Percentiles rank a stretch among this genome's conserved stretches.
phyloP scores from a whole-genome alignment of 2,113 vertebrate species.

The Bagarius yarrelli region DNA sequence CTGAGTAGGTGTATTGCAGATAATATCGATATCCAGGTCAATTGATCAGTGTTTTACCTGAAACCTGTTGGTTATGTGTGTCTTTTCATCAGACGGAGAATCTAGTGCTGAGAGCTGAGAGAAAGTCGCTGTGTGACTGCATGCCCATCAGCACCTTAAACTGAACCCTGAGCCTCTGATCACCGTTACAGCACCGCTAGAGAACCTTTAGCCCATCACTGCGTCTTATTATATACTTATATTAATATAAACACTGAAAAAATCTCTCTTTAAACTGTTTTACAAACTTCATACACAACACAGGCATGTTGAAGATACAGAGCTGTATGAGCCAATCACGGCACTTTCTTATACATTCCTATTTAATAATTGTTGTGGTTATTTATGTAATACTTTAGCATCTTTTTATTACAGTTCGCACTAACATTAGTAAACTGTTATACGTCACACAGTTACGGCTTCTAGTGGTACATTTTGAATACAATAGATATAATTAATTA shows the following conservation, averaged over 20 bases:
- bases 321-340: neutral
- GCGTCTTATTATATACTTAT: neutral
- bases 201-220: conserved; percentile 17
- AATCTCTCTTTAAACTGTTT: conserved; percentile 3
- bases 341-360: neutral
- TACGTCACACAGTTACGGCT: neutral
- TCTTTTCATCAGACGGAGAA: conserved; percentile 79
- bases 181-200: neutral
- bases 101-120: conserved; percentile 86
- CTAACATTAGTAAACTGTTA: conserved; percentile 31
- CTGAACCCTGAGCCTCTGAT: conserved; percentile 49
- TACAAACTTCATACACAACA: neutral
- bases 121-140: conserved; percentile 88
- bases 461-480: neutral
- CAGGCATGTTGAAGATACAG: conserved; percentile 2
- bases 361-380: conserved; percentile 16
- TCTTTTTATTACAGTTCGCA: neutral
- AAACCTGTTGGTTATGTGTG: neutral
- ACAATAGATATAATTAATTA: conserved; percentile 19
- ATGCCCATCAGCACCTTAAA: conserved; percentile 77
- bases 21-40: too few relatives aligned
- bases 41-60: too few relatives aligned
- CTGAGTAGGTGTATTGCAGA: too few relatives aligned
- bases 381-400: neutral
- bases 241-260: neutral